A percentile compares a stretch with the other conserved stretches of the same genome.
Evolutionary conservation across 2,113 vertebrate species (phyloP).

Genomic region (Mesoclemmys tuberculata): DNA sequence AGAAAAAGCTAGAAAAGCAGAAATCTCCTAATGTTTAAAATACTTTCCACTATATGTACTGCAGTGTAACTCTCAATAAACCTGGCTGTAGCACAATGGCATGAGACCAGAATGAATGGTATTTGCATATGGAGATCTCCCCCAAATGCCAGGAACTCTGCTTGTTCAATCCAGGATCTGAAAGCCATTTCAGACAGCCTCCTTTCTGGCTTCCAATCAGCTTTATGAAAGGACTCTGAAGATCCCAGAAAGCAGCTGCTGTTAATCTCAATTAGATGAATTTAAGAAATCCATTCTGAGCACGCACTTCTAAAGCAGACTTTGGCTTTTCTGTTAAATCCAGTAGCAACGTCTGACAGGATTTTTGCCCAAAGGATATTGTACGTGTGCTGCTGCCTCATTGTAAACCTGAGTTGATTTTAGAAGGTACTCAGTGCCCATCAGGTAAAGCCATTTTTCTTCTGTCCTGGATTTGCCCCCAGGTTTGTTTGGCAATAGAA

Average conservation of each 20-base stretch:
- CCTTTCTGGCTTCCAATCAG: not conserved
- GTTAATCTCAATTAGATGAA: not conserved
- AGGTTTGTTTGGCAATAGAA: not conserved
- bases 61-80: not conserved
- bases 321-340: not conserved
- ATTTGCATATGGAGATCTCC: not conserved
- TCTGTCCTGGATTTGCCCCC: not conserved
- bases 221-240: not conserved
- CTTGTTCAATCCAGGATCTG: not conserved
- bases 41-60: no score
- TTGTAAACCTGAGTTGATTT: not conserved
- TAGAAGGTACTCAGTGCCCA: not conserved
- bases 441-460: not conserved
- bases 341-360: not conserved
- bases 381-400: not conserved
- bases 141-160: not conserved
- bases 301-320: not conserved
- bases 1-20: no score
- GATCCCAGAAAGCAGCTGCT: not conserved
- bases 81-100: not conserved
- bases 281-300: not conserved
- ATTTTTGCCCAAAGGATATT: not conserved
- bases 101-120: not conserved
- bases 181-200: not conserved
- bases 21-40: no score